Conservation (phyloP, 2,113 vertebrate species). For the Psephotus haematonotus region DNA sequence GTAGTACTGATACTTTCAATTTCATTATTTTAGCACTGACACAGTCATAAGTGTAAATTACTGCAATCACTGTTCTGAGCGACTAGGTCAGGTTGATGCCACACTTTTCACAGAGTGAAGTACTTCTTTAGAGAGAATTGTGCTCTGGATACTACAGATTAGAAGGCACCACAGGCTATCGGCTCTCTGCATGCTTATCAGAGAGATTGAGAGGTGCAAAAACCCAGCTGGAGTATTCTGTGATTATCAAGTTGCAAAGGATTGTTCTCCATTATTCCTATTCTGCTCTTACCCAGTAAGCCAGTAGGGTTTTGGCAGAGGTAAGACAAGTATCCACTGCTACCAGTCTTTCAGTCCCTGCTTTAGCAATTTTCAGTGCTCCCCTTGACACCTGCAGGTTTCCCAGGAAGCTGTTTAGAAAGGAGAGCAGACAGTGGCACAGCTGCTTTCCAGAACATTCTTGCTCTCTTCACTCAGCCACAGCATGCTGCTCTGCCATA, state of each 20-base stretch:
- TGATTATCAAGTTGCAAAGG: background rate
- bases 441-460: background rate
- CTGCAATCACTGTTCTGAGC: background rate
- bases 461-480: background rate
- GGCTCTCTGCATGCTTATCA: background rate
- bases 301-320: background rate
- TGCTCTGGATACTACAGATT: constrained; percentile 13
- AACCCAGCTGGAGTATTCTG: constrained; percentile 7
- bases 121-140: background rate
- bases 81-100: background rate
- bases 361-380: background rate
- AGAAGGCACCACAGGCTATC: constrained; percentile 16
- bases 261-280: background rate
- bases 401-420: background rate
- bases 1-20: background rate
- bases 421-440: background rate
- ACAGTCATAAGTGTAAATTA: constrained; percentile 11
- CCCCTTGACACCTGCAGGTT: background rate
- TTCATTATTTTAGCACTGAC: background rate
- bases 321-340: background rate
- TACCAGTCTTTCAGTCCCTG: background rate
- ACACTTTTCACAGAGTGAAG: background rate
- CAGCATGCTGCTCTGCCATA: background rate
- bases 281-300: background rate
- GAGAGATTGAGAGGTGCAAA: constrained; percentile 28